Evolutionary conservation across 35 echinoderm and acorn worm genomes (phyloP).

Genomic region (Eucidaris tribuloides): DNA sequence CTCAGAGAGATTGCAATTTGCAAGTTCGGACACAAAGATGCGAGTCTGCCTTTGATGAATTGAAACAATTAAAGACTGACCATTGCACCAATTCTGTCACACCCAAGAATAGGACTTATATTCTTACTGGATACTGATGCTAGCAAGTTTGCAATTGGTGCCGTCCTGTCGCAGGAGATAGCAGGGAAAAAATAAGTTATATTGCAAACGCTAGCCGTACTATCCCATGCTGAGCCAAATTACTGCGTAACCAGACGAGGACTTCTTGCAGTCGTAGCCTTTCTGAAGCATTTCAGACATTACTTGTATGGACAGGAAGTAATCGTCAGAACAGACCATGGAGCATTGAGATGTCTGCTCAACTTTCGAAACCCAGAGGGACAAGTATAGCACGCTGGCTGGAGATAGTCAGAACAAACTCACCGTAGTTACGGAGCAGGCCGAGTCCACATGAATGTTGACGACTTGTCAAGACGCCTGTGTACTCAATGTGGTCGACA

Average conservation of each 20-base stretch:
- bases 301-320: slow-evolving; percentile 14
- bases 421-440: not conserved
- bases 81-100: not conserved
- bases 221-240: not conserved
- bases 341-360: not conserved
- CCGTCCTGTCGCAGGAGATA: not conserved
- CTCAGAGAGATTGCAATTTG: not conserved
- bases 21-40: too few species aligned
- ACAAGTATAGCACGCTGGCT: not conserved
- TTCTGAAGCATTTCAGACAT: not conserved
- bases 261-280: slow-evolving; percentile 7
- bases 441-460: not conserved
- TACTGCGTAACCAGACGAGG: slow-evolving; percentile 25
- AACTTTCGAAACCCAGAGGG: slow-evolving; percentile 18
- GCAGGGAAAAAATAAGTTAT: not conserved
- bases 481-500: not conserved
- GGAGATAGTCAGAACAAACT: not conserved
- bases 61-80: not conserved
- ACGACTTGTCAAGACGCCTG: not conserved
- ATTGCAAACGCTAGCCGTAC: not conserved
- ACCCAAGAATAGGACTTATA: not conserved
- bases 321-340: slow-evolving; percentile 11
- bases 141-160: not conserved
- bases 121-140: slow-evolving; percentile 9
- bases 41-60: not conserved